These are phyloP conservation scores for Tupaia chinensis DNA, from an alignment of 2,113 vertebrate genomes.

Conservation along the genomic window DNA sequence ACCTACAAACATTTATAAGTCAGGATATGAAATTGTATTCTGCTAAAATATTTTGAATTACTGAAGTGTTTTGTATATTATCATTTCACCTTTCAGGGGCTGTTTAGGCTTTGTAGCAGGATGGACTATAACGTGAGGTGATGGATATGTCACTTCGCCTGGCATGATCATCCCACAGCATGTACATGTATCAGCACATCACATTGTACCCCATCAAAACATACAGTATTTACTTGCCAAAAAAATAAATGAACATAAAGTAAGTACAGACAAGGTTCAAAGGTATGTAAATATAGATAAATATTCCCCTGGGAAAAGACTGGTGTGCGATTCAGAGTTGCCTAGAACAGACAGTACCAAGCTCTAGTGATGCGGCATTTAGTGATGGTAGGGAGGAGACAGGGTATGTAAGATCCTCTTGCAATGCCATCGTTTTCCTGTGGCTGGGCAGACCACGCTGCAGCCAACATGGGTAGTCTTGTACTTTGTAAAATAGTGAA, in stretches of 20 bases:
- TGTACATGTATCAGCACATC: not conserved
- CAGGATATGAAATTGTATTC: not conserved
- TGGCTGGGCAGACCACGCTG: not conserved
- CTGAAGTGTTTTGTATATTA: not conserved
- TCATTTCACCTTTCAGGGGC: not conserved
- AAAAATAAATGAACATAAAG: not conserved
- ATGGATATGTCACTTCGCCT: not conserved
- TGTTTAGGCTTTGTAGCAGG: not conserved
- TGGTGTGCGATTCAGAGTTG: accelerated
- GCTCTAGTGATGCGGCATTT: not conserved
- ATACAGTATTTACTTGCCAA: not conserved
- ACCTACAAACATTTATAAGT: not conserved
- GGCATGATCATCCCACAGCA: not conserved
- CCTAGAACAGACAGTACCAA: not conserved
- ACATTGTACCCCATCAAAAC: not conserved
- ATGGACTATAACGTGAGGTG: not conserved
- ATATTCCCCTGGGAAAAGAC: not conserved
- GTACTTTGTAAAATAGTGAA: not conserved
- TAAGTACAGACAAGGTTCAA: not conserved
- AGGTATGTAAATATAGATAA: not conserved
- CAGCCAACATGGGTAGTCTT: not conserved
- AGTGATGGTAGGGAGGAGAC: not conserved
- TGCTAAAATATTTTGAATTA: conserved; percentile 29
- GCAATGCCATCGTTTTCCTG: not conserved
- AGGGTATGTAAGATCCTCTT: not conserved